Percentiles rank a stretch among this genome's conserved stretches.
Evolutionary conservation across 2,113 vertebrate species (phyloP).

Genomic region (Petroica traversi): DNA sequence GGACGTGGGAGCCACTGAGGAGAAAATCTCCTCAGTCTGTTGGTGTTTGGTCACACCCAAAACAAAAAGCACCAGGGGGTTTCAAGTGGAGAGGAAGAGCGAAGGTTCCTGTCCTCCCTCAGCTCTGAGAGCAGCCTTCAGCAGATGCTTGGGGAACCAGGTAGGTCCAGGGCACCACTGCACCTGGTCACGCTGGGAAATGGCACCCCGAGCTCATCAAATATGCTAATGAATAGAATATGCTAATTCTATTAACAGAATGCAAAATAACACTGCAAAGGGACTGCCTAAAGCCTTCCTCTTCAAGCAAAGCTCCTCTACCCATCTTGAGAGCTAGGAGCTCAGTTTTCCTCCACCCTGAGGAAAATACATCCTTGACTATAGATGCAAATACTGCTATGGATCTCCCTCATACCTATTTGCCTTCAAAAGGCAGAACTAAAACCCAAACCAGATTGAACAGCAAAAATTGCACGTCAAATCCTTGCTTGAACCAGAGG

Average conservation of each 20-base stretch:
- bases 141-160: background rate
- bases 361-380: background rate
- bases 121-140: background rate
- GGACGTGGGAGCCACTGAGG: background rate
- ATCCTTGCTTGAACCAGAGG: background rate
- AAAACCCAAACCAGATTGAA: background rate
- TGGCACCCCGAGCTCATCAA: background rate
- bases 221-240: too few relatives aligned
- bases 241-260: background rate
- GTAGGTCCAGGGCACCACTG: background rate
- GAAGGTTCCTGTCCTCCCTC: background rate
- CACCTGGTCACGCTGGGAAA: background rate
- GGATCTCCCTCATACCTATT: background rate
- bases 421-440: background rate
- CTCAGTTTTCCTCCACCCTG: background rate
- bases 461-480: background rate
- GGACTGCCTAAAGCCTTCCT: background rate
- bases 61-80: background rate
- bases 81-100: background rate
- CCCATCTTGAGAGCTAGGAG: background rate
- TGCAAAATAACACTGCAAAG: background rate
- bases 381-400: background rate
- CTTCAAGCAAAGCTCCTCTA: background rate
- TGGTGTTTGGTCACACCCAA: background rate
- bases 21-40: background rate